Conservation (phyloP, 2,113 vertebrate genomes). For the Irena cyanogastra region DNA sequence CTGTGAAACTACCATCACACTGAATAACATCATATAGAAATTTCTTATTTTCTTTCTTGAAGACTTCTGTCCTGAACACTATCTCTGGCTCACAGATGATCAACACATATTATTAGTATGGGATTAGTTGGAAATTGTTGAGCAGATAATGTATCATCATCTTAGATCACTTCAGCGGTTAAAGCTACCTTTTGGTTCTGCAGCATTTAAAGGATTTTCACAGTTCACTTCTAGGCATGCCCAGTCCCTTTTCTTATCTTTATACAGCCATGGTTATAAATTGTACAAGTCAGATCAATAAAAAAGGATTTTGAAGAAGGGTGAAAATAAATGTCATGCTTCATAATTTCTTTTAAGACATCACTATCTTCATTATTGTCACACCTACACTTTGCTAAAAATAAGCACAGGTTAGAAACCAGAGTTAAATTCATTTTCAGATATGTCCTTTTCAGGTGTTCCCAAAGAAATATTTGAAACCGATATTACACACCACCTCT, state of each 20-base stretch:
- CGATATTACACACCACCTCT: background rate
- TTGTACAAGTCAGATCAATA: constrained; percentile 49
- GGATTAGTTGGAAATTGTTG: background rate
- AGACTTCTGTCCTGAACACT: background rate
- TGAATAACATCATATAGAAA: background rate
- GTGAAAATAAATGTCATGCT: constrained; percentile 50
- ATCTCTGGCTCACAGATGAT: background rate
- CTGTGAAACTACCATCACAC: background rate
- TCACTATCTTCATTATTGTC: constrained; percentile 21
- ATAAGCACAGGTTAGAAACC: constrained; percentile 30
- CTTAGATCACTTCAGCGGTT: background rate
- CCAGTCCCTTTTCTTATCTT: constrained; percentile 2
- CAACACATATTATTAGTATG: background rate
- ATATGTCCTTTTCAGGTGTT: constrained; percentile 20
- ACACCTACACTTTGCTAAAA: constrained; percentile 16
- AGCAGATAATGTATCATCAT: background rate
- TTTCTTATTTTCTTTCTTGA: background rate
- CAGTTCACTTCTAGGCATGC: background rate
- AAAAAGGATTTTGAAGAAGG: constrained; percentile 33
- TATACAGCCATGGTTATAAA: constrained; percentile 2
- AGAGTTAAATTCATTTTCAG: constrained; percentile 32
- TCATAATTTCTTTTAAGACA: constrained; percentile 30
- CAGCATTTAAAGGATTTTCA: constrained; percentile 31
- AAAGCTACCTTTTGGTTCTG: background rate
- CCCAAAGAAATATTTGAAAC: background rate